Evolutionary conservation across 1,140 invertebrate genomes (phyloP).

Genomic region (Lepidurus arcticus): DNA sequence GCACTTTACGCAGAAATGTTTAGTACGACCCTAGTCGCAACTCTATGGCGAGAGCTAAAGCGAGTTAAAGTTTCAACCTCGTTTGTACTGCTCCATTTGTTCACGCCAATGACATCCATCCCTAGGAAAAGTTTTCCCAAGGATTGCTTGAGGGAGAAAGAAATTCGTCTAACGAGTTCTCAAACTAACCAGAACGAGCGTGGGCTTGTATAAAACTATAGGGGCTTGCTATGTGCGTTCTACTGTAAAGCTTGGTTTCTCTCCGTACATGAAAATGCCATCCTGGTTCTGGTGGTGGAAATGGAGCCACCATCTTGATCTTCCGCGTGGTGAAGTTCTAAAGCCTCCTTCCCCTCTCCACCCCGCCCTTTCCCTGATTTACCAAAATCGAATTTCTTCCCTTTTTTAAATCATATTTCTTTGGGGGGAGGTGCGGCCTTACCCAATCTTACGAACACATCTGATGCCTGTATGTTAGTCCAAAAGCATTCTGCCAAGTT

Average conservation of each 20-base stretch:
- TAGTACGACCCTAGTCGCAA: too few relatives aligned
- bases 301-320: constrained; percentile 4
- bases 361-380: not conserved
- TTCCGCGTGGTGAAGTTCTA: not conserved
- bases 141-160: not conserved
- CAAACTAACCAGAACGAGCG: not conserved
- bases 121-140: not conserved
- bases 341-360: not conserved
- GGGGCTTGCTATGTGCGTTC: not conserved
- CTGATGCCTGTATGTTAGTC: too few relatives aligned
- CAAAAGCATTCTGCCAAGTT: too few relatives aligned
- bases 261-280: constrained; percentile 13
- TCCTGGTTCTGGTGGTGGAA: constrained; percentile 10
- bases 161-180: not conserved
- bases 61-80: not conserved
- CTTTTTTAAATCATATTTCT: not conserved
- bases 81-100: not conserved
- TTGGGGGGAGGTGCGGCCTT: too few relatives aligned
- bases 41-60: not conserved
- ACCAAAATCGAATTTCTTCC: not conserved
- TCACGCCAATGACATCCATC: not conserved
- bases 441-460: too few relatives aligned
- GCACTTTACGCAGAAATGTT: too few relatives aligned
- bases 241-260: not conserved
- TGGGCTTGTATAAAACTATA: not conserved